Conservation (phyloP, 2,888 invertebrate genomes). For the Stenichneumon culpator region DNA sequence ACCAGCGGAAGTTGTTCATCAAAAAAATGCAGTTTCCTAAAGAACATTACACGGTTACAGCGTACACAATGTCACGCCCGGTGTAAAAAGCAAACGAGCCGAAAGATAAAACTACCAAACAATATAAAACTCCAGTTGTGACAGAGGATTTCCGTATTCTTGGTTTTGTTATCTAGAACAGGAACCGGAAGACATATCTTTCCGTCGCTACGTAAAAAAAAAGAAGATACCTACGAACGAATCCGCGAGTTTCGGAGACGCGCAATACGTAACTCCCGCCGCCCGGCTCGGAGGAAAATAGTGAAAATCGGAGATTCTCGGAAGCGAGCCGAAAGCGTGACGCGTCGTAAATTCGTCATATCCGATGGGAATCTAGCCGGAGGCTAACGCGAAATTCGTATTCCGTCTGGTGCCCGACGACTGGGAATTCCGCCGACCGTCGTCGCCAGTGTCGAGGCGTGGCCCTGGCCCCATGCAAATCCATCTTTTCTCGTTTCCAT, state of each 20-base stretch:
- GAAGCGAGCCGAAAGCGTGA: constrained; percentile 51
- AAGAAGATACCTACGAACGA: constrained; percentile 1
- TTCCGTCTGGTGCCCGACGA: constrained; percentile 57
- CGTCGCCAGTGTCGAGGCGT: constrained; percentile 13
- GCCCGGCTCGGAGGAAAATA: constrained; percentile 18
- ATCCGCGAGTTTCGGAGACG: constrained; percentile 39
- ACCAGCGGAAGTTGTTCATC: constrained; percentile 12
- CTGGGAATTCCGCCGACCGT: constrained; percentile 25
- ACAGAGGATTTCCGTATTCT: constrained; percentile 41
- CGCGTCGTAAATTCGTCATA: constrained; percentile 67
- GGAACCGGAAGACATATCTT: constrained; percentile 59
- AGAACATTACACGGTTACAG: not conserved
- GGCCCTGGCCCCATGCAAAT: constrained; percentile 24
- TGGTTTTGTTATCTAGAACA: constrained; percentile 48
- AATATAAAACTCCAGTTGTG: constrained; percentile 21
- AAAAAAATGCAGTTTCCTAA: constrained; percentile 9
- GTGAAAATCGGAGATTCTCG: constrained; percentile 53
- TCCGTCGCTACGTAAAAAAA: constrained; percentile 24
- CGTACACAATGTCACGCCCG: not conserved
- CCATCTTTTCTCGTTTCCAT: constrained; percentile 42
- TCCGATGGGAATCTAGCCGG: constrained; percentile 45
- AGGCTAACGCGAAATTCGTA: constrained; percentile 64
- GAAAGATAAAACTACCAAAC: constrained; percentile 11
- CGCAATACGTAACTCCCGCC: not conserved
- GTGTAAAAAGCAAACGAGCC: constrained; percentile 2